A percentile compares a stretch with the other conserved stretches of the same genome.
phyloP scores from a whole-genome alignment of 2,113 vertebrate genomes.

The Gasterosteus nipponicus region DNA sequence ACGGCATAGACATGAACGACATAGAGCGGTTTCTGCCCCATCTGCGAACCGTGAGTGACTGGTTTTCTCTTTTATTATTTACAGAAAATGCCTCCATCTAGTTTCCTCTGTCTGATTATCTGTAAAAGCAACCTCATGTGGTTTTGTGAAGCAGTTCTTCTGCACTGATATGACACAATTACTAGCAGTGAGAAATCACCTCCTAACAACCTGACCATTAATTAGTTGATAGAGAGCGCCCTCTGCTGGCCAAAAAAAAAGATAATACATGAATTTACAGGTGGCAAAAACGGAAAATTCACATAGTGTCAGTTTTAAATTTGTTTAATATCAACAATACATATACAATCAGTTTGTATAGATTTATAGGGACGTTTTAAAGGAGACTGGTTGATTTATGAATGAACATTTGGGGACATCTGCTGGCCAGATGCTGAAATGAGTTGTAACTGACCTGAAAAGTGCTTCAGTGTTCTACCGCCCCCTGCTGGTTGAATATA shows the following conservation, averaged over 20 bases:
- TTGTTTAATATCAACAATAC: background rate
- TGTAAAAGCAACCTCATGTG: background rate
- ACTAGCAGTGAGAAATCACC: background rate
- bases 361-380: too few relatives aligned
- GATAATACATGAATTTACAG: background rate
- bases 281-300: background rate
- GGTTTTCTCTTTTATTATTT: background rate
- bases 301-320: background rate
- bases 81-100: background rate
- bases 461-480: background rate
- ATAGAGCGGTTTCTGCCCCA: conserved; percentile 94
- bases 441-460: background rate
- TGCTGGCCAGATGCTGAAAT: conserved; percentile 29
- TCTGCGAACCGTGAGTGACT: conserved; percentile 84
- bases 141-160: background rate
- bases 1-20: conserved; percentile 93
- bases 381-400: background rate
- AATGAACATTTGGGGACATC: conserved; percentile 44
- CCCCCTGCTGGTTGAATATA: conserved; percentile 25
- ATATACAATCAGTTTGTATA: background rate
- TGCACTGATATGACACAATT: background rate
- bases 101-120: background rate
- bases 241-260: conserved; percentile 49
- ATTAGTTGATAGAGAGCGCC: conserved; percentile 37
- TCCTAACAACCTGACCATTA: background rate